phyloP scores from a whole-genome alignment of 2,113 vertebrate genomes.

The Dipodomys spectabilis region DNA sequence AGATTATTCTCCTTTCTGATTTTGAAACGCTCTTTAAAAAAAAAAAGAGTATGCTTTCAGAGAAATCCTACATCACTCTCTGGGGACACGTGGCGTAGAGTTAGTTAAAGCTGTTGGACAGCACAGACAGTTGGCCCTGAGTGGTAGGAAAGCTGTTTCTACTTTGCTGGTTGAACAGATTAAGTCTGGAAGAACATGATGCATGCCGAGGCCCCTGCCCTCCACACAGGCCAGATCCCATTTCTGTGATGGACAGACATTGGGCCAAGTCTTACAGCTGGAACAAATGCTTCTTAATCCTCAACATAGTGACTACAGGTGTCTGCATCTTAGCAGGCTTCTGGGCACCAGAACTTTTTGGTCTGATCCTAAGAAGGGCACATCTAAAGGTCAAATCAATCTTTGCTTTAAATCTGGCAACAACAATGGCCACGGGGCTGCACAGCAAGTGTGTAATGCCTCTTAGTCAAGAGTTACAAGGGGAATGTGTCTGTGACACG shows the following conservation, averaged over 20 bases:
- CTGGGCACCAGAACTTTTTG: not conserved
- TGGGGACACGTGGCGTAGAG: rapidly evolving
- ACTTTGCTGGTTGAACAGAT: constrained; percentile 36
- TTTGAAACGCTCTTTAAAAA: not conserved
- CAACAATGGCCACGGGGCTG: not conserved
- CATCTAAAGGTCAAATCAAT: not conserved
- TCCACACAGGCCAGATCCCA: not conserved
- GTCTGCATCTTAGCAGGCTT: not conserved
- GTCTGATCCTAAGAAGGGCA: not conserved
- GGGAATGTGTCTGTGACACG: constrained; percentile 6
- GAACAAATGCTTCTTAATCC: constrained; percentile 40
- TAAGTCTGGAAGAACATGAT: not conserved
- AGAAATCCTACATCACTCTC: not conserved
- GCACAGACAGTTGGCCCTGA: not conserved
- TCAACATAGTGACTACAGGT: not conserved
- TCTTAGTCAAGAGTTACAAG: not conserved
- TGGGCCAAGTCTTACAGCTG: not conserved
- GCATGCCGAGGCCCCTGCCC: not conserved
- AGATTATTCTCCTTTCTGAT: not conserved
- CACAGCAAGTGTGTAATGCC: not conserved
- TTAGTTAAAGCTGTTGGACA: not conserved
- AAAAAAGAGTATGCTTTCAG: no score
- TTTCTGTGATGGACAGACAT: not conserved
- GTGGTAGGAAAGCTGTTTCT: constrained; percentile 41
- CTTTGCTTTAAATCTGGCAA: not conserved